A percentile compares a stretch with the other conserved stretches of the same genome.
These are phyloP conservation scores for Montipora capricornis DNA, from an alignment of 64 coral and sea anemone genomes.

Conservation along the genomic window DNA sequence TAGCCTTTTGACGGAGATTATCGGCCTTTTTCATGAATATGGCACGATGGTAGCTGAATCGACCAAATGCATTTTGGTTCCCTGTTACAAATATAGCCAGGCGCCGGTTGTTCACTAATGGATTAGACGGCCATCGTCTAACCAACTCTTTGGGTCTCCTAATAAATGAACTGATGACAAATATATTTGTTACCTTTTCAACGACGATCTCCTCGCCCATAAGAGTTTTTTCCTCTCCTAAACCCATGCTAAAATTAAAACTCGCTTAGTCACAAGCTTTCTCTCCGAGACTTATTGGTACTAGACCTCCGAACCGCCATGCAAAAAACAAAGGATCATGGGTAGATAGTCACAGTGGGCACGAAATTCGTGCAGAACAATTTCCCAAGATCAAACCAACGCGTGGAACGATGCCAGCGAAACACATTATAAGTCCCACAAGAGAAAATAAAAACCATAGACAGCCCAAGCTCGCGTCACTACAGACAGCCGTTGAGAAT, in stretches of 20 bases:
- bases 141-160: neutral
- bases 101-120: neutral
- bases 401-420: too few species aligned
- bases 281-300: too few species aligned
- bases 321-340: neutral
- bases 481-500: too few species aligned
- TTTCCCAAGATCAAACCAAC: too few species aligned
- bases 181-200: neutral
- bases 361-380: neutral
- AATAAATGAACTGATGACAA: neutral
- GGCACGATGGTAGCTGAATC: too few species aligned
- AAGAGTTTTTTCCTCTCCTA: slow-evolving; percentile 37
- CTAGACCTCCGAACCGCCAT: neutral
- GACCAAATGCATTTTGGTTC: too few species aligned
- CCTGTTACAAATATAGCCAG: neutral
- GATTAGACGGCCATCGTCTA: neutral
- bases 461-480: too few species aligned
- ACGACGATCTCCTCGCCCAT: neutral
- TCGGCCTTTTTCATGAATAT: too few species aligned
- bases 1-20: too few species aligned
- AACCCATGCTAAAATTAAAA: neutral
- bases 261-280: too few species aligned
- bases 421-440: neutral
- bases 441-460: too few species aligned
- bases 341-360: neutral